phyloP scores from a whole-genome alignment of 2,888 invertebrate species.

The Pammene fasciana region DNA sequence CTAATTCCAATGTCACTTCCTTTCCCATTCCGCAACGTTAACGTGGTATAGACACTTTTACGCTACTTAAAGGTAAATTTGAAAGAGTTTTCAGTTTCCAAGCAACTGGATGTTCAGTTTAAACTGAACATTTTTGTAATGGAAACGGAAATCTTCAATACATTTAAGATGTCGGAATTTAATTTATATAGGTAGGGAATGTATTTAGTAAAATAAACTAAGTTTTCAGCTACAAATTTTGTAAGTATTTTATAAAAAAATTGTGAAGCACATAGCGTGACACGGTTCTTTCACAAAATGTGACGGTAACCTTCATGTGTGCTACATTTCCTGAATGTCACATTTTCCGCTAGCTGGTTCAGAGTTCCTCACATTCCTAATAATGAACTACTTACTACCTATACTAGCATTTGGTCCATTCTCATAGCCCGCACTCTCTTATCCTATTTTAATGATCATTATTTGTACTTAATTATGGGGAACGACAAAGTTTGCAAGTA shows the following conservation, averaged over 20 bases:
- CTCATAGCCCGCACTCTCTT: not conserved
- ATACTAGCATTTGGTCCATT: not conserved
- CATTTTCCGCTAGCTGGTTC: constrained; percentile 15
- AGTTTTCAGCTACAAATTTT: not conserved
- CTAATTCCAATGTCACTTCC: constrained; percentile 44
- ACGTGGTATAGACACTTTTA: constrained; percentile 58
- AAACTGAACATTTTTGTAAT: constrained; percentile 53
- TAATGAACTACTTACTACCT: too few relatives aligned
- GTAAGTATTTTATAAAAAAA: too few relatives aligned
- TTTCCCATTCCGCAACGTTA: constrained; percentile 47
- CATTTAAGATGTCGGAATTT: not conserved
- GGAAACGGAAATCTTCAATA: constrained; percentile 45
- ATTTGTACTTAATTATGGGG: constrained; percentile 15
- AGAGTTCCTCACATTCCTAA: not conserved
- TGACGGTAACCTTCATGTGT: constrained; percentile 41
- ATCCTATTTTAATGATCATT: constrained; percentile 7
- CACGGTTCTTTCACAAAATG: constrained; percentile 14
- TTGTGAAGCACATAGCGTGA: not conserved
- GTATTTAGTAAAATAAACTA: not conserved
- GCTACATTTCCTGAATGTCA: constrained; percentile 31
- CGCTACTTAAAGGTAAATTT: constrained; percentile 74
- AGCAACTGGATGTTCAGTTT: constrained; percentile 55
- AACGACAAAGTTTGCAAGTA: constrained; percentile 3
- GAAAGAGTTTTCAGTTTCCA: constrained; percentile 72
- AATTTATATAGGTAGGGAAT: not conserved